Conservation (phyloP, 2,113 vertebrate species). For the Xerus inauris region DNA sequence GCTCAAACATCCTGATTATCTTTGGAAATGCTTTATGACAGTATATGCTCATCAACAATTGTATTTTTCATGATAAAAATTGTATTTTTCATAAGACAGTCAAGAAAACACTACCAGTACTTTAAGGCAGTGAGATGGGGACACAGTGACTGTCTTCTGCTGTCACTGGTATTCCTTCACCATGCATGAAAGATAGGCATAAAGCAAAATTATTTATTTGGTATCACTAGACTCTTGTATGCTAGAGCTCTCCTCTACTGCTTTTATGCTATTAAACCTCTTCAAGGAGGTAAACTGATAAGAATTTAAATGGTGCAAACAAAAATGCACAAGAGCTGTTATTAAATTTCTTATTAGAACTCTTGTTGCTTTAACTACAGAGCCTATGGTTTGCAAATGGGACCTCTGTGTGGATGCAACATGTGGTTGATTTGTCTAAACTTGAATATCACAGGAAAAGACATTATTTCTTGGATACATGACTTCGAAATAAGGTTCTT, state of each 20-base stretch:
- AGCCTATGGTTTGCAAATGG: constrained; percentile 16
- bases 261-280: constrained; percentile 58
- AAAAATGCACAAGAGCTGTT: not conserved
- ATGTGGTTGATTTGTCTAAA: not conserved
- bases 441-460: not conserved
- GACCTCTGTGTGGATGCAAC: not conserved
- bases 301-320: constrained; percentile 53
- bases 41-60: not conserved
- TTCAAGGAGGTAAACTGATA: constrained; percentile 33
- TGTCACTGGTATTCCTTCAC: constrained; percentile 47
- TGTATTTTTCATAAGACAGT: not conserved
- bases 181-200: not conserved
- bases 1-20: not conserved
- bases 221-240: constrained; percentile 25
- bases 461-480: not conserved
- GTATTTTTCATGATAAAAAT: not conserved
- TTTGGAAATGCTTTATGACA: constrained; percentile 9
- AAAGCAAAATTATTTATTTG: constrained; percentile 40
- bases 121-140: not conserved
- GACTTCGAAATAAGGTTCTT: not conserved
- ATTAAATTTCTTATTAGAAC: not conserved
- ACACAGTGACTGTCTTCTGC: not conserved
- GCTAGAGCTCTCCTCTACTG: constrained; percentile 20
- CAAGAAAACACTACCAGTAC: not conserved
- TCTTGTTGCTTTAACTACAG: constrained; percentile 47